A percentile compares a stretch with the other conserved stretches of the same genome.
These are phyloP conservation scores for Koerneria pararmatus DNA, from an alignment of 2,888 invertebrate species.

Conservation along the genomic window DNA sequence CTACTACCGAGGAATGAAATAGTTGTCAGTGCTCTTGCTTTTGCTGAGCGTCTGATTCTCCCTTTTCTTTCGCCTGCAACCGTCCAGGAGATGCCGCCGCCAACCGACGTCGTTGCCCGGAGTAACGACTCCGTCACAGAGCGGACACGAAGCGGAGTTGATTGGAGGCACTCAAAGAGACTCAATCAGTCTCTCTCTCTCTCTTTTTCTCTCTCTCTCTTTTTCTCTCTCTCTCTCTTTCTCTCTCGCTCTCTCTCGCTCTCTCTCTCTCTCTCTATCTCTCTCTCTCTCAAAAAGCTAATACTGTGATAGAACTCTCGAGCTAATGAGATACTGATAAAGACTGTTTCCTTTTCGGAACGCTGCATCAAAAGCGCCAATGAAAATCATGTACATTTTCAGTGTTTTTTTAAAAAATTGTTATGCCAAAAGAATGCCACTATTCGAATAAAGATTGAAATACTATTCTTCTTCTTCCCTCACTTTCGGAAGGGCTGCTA, in stretches of 20 bases:
- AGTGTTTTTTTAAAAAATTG: too few relatives aligned
- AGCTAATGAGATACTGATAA: too few relatives aligned
- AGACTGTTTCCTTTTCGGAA: too few relatives aligned
- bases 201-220: conserved; percentile 6
- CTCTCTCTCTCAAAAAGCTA: too few relatives aligned
- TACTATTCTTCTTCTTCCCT: too few relatives aligned
- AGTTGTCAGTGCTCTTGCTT: neutral
- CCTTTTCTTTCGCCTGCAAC: conserved; percentile 4
- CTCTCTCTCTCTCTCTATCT: conserved; percentile 3
- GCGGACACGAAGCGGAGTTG: conserved; percentile 3
- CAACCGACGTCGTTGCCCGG: conserved; percentile 18
- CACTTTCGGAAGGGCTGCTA: too few relatives aligned
- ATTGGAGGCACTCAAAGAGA: conserved; percentile 11
- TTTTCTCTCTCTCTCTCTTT: conserved; percentile 6
- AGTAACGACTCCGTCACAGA: conserved; percentile 8
- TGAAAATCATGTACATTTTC: too few relatives aligned
- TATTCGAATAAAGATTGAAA: too few relatives aligned
- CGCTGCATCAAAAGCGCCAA: too few relatives aligned
- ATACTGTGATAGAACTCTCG: too few relatives aligned
- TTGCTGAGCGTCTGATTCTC: neutral
- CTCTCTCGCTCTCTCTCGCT: conserved; percentile 1
- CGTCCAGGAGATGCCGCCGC: conserved; percentile 13
- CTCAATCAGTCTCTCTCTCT: neutral
- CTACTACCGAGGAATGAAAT: conserved; percentile 18
- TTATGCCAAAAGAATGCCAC: too few relatives aligned